Conservation (phyloP, 2,888 invertebrate genomes). For the Stenoptilia bipunctidactyla region DNA sequence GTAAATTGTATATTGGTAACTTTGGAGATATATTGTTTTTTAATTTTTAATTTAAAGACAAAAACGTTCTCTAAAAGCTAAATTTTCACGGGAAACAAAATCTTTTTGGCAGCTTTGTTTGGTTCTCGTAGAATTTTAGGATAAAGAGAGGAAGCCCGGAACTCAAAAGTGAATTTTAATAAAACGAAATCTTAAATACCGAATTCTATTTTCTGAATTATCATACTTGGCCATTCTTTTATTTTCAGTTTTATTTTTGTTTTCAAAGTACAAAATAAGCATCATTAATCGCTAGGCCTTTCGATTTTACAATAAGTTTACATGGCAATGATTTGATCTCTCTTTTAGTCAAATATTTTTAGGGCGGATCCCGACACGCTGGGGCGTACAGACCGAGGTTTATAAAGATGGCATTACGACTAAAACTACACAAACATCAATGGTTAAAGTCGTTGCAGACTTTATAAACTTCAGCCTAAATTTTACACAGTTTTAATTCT, state of each 20-base stretch:
- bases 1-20: constrained; percentile 1
- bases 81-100: too few relatives aligned
- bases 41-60: too few relatives aligned
- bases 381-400: constrained; percentile 2
- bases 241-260: constrained; percentile 30
- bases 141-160: too few relatives aligned
- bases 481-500: constrained; percentile 39
- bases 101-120: too few relatives aligned
- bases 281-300: constrained; percentile 29
- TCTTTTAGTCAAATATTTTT: constrained; percentile 79
- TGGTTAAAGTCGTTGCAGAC: background rate
- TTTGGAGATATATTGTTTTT: background rate
- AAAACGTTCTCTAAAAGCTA: too few relatives aligned
- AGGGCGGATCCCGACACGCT: constrained; percentile 45
- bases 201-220: too few relatives aligned
- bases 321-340: constrained; percentile 81
- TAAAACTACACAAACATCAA: background rate
- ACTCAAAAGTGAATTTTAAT: too few relatives aligned
- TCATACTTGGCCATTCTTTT: constrained; percentile 23
- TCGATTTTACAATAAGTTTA: constrained; percentile 48
- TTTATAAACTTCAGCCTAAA: constrained; percentile 14
- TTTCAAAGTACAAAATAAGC: constrained; percentile 56
- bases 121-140: too few relatives aligned
- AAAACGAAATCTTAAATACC: too few relatives aligned
- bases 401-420: background rate